Evolutionary conservation across 2,797 vertebrate species (phyloP), one percentile per base, ranked within the genome.

Genomic region (Prunella strophiata): DNA sequence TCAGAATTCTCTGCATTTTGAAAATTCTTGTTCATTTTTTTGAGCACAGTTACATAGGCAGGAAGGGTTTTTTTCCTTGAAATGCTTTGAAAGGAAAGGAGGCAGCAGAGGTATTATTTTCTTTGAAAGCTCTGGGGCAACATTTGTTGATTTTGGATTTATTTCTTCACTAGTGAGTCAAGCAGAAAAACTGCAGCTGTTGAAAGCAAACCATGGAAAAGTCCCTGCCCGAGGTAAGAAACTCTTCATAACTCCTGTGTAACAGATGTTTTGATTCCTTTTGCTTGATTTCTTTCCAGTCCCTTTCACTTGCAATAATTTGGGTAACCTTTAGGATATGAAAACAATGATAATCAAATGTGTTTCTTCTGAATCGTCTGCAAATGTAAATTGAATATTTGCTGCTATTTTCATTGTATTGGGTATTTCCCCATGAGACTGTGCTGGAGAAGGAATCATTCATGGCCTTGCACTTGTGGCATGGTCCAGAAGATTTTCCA

Each of bases 91-190:
- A 70, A 57, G 47, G 36, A 57, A 47, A 63, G 54, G 88, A 52
- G 26, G 73, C 7, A 5, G 30, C 22, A 9, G 11, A 66, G 38
- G 8, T 81, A 17, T 73, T 83, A 32, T 23, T 93, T 91, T 67
- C 43, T 91, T 89, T 62, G 90, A 72, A 87, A 80, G 83, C 82
- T 90, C 71, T 89, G 58, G 38, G 85, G 55, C 73, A 54, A 27
- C 40, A 7, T 66, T 75, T 85, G 74, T 43, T 94, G 51, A 92
- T 88, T 66, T 85, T 77, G 67, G 66, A 57, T 75, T 59, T 90
- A 43, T 96, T 93, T 96, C 66, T 94, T 95, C 59, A 73, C 92
- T 50, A 98, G 98, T 98, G 96, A 95, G 57, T 63, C 92, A 97
- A 93, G 95, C 93, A 93, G 77, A 77, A 85, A 81, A 97, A 80